Conservation (phyloP, 2,888 invertebrate genomes). For the Megalurothrips usitatus region DNA sequence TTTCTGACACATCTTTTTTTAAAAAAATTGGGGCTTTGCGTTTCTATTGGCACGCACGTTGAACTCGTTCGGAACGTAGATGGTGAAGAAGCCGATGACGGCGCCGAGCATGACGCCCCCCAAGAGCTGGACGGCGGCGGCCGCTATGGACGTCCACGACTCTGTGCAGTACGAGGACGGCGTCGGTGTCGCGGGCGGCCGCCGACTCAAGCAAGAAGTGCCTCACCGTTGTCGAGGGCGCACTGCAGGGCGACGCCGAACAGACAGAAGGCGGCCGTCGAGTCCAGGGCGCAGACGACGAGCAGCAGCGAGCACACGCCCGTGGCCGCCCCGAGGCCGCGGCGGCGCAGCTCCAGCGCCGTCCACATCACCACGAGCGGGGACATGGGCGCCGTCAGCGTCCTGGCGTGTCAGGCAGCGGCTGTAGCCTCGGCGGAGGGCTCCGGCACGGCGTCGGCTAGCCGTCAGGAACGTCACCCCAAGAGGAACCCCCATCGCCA, state of each 20-base stretch:
- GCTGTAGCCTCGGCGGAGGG: no score
- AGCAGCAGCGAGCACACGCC: slow-evolving; percentile 12
- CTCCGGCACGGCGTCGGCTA: no score
- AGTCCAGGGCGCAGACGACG: slow-evolving; percentile 10
- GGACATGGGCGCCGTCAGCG: slow-evolving; percentile 2
- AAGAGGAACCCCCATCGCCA: slow-evolving; percentile 6
- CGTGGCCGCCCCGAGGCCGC: background rate
- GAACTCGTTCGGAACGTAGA: slow-evolving; percentile 14
- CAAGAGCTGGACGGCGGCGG: background rate
- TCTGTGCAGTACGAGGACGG: background rate
- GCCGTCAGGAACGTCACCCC: no score
- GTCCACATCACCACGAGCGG: slow-evolving; percentile 11
- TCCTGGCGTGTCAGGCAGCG: background rate
- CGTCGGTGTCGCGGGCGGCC: no score
- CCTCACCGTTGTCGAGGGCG: background rate
- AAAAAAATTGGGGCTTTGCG: no score
- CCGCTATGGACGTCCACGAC: background rate
- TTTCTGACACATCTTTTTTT: no score
- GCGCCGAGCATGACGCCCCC: background rate
- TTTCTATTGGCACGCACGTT: background rate
- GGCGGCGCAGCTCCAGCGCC: background rate
- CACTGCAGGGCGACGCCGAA: background rate
- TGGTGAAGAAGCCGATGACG: background rate
- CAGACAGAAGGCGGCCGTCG: background rate
- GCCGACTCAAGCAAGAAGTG: background rate